Conservation (phyloP, 2,888 invertebrate genomes). For the Eledone cirrhosa region DNA sequence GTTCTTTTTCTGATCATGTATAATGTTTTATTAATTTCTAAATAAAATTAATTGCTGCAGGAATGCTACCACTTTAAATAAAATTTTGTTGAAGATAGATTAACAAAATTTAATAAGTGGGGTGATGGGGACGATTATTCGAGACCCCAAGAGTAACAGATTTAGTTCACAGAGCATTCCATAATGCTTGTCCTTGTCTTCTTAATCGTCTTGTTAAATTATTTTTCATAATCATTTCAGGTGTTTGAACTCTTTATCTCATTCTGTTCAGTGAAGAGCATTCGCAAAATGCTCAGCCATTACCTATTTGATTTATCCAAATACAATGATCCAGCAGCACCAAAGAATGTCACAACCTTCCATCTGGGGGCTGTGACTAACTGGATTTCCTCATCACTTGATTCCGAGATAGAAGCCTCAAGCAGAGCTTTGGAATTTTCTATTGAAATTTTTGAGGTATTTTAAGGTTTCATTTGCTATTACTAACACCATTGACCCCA, state of each 20-base stretch:
- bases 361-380: background rate
- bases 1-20: no score
- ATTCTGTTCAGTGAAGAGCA: slow-evolving; percentile 60
- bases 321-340: background rate
- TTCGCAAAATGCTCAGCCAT: slow-evolving; percentile 43
- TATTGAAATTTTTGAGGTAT: slow-evolving; percentile 46
- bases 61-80: no score
- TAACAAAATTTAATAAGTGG: no score
- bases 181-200: background rate
- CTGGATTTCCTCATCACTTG: slow-evolving; percentile 22
- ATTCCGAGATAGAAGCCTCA: slow-evolving; percentile 19
- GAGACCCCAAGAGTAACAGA: no score
- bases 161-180: background rate
- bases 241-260: slow-evolving; percentile 65
- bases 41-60: no score
- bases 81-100: no score
- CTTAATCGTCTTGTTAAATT: background rate
- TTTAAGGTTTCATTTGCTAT: no score
- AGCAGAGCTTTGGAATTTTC: slow-evolving; percentile 54
- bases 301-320: slow-evolving; percentile 26
- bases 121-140: no score
- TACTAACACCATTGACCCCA: no score
- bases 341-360: slow-evolving; percentile 5
- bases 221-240: slow-evolving; percentile 46
- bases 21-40: no score